phyloP scores from a whole-genome alignment of 2,797 vertebrate genomes.

The Rhabdomys pumilio region DNA sequence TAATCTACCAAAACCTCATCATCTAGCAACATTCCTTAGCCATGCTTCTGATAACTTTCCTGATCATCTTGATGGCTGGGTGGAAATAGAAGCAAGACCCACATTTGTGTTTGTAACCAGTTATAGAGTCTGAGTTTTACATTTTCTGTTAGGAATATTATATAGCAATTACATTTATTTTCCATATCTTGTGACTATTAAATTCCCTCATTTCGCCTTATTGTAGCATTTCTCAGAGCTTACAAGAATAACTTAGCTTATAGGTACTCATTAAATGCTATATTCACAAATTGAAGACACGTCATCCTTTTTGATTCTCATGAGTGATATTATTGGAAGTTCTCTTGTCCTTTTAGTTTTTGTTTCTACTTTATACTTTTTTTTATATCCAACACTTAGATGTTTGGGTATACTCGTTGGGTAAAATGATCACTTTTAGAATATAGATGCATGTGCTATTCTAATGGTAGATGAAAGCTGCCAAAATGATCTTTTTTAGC shows the following conservation, averaged over 20 bases:
- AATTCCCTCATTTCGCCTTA: not conserved
- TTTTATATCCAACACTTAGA: not conserved
- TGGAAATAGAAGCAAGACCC: not conserved
- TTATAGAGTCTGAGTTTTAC: conserved; percentile 2
- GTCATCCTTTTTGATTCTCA: conserved; percentile 10
- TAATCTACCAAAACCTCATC: too few species aligned
- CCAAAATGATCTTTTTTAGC: not conserved
- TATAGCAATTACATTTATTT: conserved; percentile 30
- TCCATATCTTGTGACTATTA: not conserved
- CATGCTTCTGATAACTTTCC: not conserved
- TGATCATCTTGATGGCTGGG: not conserved
- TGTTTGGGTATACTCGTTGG: not conserved
- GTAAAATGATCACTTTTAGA: not conserved
- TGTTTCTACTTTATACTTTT: not conserved
- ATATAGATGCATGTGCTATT: not conserved
- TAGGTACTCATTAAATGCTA: not conserved
- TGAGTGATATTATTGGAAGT: not conserved
- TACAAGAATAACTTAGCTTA: not conserved
- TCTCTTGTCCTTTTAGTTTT: not conserved
- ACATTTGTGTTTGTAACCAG: not conserved
- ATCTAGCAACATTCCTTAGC: not conserved
- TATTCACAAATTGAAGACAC: conserved; percentile 24
- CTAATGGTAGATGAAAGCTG: not conserved
- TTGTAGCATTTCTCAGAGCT: not conserved
- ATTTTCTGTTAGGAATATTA: conserved; percentile 1